These are phyloP conservation scores for Temnothorax rugatulus DNA, from an alignment of 2,888 invertebrate species.

Conservation along the genomic window DNA sequence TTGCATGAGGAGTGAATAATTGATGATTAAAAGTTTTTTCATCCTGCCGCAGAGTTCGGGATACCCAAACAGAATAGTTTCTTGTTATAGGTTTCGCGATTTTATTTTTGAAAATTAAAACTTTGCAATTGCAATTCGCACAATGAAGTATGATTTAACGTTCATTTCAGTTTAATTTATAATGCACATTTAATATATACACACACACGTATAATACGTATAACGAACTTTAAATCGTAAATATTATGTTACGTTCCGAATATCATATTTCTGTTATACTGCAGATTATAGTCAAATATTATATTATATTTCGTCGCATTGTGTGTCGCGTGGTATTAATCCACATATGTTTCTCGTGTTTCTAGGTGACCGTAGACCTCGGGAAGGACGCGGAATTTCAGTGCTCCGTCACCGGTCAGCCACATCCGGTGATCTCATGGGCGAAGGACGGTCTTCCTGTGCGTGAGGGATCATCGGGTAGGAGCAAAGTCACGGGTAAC, in stretches of 20 bases:
- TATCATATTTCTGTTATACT: constrained; percentile 3
- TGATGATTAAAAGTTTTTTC: constrained; percentile 24
- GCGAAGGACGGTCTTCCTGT: constrained; percentile 87
- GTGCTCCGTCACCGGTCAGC: constrained; percentile 95
- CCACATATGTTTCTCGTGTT: constrained; percentile 87
- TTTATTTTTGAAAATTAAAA: not conserved
- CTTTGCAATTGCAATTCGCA: not conserved
- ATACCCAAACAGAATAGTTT: not conserved
- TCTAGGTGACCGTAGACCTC: constrained; percentile 93
- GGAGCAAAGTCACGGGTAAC: constrained; percentile 83
- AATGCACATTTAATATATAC: not conserved
- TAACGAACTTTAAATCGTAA: not conserved
- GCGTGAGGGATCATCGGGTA: constrained; percentile 84
- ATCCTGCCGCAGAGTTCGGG: not conserved
- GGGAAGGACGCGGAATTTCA: constrained; percentile 95
- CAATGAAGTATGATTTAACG: not conserved
- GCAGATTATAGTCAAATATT: constrained; percentile 22
- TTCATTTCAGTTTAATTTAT: constrained; percentile 22
- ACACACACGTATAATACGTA: not conserved
- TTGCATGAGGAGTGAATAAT: not conserved
- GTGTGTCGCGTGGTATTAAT: not conserved
- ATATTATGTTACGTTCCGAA: constrained; percentile 26
- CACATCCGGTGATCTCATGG: constrained; percentile 87
- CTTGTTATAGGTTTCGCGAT: not conserved
- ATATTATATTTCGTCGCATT: not conserved